phyloP scores from a whole-genome alignment of 1,140 invertebrate genomes.

The Anoplolepis gracilipes region DNA sequence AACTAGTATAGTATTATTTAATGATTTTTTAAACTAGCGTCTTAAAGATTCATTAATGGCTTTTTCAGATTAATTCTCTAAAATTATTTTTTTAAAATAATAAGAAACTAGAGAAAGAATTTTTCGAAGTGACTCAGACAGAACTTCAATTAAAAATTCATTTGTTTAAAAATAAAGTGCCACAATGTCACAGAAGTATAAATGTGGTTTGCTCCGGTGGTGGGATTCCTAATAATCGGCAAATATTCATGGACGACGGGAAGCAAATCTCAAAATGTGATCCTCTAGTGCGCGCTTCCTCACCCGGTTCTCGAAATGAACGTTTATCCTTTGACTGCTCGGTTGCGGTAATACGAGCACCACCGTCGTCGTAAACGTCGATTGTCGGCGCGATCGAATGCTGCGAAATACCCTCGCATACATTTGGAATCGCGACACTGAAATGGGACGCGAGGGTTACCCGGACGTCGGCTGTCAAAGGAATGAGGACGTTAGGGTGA shows the following conservation, averaged over 20 bases:
- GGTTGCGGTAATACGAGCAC: conserved; percentile 68
- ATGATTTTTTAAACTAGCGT: too few species aligned
- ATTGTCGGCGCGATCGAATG: conserved; percentile 52
- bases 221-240: neutral
- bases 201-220: neutral
- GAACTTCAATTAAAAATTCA: too few species aligned
- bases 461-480: conserved; percentile 61
- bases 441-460: conserved; percentile 70
- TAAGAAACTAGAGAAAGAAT: too few species aligned
- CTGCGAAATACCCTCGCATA: conserved; percentile 67
- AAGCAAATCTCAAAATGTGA: neutral
- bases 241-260: neutral
- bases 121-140: too few species aligned
- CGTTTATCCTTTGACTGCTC: conserved; percentile 71
- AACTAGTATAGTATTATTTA: too few species aligned
- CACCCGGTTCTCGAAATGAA: conserved; percentile 61
- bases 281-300: neutral
- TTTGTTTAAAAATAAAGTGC: neutral
- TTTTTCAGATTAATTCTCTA: too few species aligned
- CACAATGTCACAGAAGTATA: neutral
- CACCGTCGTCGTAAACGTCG: conserved; percentile 41
- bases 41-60: too few species aligned
- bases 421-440: conserved; percentile 72
- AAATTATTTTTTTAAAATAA: too few species aligned
- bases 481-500: conserved; percentile 49